phyloP scores from a whole-genome alignment of 2,113 vertebrate genomes.

The Gavia stellata region DNA sequence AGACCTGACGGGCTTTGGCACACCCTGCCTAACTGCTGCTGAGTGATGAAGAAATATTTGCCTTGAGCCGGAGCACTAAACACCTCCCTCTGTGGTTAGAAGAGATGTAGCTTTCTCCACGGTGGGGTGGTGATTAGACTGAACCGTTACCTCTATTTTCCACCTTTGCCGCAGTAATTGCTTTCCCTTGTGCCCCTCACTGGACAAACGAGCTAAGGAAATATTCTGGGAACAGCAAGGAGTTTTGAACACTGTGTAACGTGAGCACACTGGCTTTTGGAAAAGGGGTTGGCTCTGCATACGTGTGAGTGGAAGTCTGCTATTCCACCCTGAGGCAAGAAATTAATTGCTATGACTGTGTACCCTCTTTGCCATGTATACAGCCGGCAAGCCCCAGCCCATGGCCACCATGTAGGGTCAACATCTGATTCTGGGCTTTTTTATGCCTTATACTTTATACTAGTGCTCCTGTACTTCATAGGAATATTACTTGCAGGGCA shows the following conservation, averaged over 20 bases:
- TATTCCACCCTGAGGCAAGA: not conserved
- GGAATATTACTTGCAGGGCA: not conserved
- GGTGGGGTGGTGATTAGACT: not conserved
- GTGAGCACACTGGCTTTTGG: not conserved
- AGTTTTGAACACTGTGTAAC: not conserved
- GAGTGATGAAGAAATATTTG: constrained; percentile 26
- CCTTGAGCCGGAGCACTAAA: constrained; percentile 9
- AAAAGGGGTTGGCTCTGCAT: not conserved
- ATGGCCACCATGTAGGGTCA: not conserved
- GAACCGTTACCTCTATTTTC: constrained; percentile 60
- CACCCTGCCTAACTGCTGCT: not conserved
- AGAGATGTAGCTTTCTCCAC: constrained; percentile 26
- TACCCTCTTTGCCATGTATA: not conserved
- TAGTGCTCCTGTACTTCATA: not conserved
- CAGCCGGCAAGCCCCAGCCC: not conserved
- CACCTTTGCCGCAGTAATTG: constrained; percentile 58
- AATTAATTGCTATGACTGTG: not conserved
- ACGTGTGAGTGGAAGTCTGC: not conserved
- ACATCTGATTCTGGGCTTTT: not conserved
- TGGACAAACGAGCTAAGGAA: not conserved
- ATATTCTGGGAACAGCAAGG: not conserved
- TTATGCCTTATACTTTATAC: not conserved
- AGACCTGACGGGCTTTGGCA: not conserved
- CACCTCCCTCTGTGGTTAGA: not conserved
- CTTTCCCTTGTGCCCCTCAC: constrained; percentile 47